These are phyloP conservation scores for Tenualosa ilisha DNA, from an alignment of 2,797 vertebrate species.

Conservation along the genomic window DNA sequence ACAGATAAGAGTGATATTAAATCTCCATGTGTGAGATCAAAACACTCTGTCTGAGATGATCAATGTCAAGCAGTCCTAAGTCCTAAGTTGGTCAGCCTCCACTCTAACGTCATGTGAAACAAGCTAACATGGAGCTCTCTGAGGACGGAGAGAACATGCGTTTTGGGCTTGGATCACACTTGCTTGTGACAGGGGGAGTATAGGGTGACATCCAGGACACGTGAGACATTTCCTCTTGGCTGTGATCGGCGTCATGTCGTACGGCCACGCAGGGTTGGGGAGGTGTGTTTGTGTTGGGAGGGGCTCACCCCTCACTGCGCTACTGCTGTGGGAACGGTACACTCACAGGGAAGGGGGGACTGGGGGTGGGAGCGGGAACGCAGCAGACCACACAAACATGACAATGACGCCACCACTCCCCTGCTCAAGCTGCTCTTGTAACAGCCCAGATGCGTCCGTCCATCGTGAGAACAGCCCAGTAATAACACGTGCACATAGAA, in stretches of 20 bases:
- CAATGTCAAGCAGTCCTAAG: not conserved
- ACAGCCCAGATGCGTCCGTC: not conserved
- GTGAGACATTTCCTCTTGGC: slow-evolving; percentile 4
- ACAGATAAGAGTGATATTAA: not conserved
- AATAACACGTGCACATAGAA: not conserved
- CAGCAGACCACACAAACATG: slow-evolving; percentile 1
- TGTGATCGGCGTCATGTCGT: not conserved
- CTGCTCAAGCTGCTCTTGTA: not conserved
- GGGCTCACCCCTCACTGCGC: not conserved
- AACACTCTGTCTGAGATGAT: not conserved
- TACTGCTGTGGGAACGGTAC: not conserved
- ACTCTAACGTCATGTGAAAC: not conserved
- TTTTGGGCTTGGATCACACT: not conserved
- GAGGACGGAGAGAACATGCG: not conserved
- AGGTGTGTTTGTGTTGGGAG: not conserved
- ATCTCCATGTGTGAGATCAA: not conserved
- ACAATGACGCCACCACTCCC: not conserved
- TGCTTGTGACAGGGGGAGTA: not conserved
- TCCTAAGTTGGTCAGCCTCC: not conserved
- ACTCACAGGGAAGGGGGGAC: not conserved
- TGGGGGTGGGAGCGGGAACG: not conserved
- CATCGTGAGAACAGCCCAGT: not conserved
- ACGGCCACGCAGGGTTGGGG: not conserved
- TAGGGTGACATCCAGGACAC: not conserved
- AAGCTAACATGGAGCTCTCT: not conserved